These are phyloP conservation scores for Erebia palarica DNA, from an alignment of 2,888 invertebrate genomes.

Conservation along the genomic window DNA sequence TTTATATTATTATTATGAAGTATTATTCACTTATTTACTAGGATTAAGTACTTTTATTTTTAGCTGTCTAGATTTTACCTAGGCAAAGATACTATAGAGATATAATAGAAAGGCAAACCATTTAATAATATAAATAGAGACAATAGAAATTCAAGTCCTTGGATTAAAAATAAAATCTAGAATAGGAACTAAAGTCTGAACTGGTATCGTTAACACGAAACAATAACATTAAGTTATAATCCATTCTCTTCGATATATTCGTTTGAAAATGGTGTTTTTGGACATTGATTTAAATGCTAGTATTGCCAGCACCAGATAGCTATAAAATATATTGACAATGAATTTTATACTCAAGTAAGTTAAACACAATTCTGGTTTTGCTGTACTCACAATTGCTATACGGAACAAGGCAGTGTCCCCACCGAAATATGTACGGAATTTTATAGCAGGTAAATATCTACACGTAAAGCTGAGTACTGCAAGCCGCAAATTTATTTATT, in stretches of 20 bases:
- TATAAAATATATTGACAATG: conserved; percentile 12
- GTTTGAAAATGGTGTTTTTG: conserved; percentile 1
- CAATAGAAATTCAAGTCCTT: conserved; percentile 27
- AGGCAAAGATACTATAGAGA: background rate
- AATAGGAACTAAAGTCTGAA: conserved; percentile 24
- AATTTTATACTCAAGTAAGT: conserved; percentile 15
- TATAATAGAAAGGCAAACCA: background rate
- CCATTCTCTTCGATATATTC: conserved; percentile 21
- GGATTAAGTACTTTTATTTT: background rate
- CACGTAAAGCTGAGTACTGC: background rate
- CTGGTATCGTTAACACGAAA: conserved; percentile 13
- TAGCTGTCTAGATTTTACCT: background rate
- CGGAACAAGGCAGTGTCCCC: conserved; percentile 15
- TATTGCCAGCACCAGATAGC: background rate
- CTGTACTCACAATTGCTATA: background rate
- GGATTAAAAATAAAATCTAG: conserved; percentile 27
- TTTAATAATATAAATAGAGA: background rate
- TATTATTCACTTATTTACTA: background rate
- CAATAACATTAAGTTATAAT: conserved; percentile 27
- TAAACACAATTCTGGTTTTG: conserved; percentile 12
- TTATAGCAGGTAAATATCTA: background rate
- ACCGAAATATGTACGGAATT: conserved; percentile 21
- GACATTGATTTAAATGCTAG: background rate
- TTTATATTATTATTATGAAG: background rate
- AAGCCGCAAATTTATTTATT: background rate